Conservation (phyloP, 1,140 invertebrate genomes). For the Helicorthomorpha holstii region DNA sequence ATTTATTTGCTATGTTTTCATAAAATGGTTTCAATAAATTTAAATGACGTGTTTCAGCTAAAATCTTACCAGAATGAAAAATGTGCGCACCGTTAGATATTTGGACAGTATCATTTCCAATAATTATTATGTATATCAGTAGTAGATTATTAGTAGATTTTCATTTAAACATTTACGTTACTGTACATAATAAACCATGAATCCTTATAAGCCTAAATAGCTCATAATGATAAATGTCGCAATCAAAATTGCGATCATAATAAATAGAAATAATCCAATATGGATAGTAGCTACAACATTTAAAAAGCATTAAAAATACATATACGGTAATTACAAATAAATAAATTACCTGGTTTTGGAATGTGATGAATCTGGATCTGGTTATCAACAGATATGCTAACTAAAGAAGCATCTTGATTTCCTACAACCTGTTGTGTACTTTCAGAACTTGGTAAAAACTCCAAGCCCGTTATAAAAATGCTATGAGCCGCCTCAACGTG, state of each 20-base stretch:
- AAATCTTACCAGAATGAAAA: too few species aligned
- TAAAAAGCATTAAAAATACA: not conserved
- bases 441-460: slow-evolving; percentile 50
- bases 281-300: not conserved
- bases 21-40: too few species aligned
- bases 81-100: too few species aligned
- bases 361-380: slow-evolving; percentile 77
- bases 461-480: slow-evolving; percentile 85
- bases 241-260: not conserved
- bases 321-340: slow-evolving; percentile 18
- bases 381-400: slow-evolving; percentile 90
- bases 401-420: slow-evolving; percentile 56
- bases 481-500: slow-evolving; percentile 66
- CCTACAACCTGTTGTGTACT: slow-evolving; percentile 44
- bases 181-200: too few species aligned
- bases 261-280: not conserved
- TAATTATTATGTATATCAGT: too few species aligned
- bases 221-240: not conserved
- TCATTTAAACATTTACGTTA: too few species aligned
- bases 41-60: too few species aligned
- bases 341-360: slow-evolving; percentile 49
- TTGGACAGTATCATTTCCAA: too few species aligned
- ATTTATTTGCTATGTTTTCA: too few species aligned
- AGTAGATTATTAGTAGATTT: too few species aligned
- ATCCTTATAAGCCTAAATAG: not conserved